Evolutionary conservation across 2,113 vertebrate genomes (phyloP), one percentile per base, ranked within the genome.

Genomic region (Elaphurus davidianus): DNA sequence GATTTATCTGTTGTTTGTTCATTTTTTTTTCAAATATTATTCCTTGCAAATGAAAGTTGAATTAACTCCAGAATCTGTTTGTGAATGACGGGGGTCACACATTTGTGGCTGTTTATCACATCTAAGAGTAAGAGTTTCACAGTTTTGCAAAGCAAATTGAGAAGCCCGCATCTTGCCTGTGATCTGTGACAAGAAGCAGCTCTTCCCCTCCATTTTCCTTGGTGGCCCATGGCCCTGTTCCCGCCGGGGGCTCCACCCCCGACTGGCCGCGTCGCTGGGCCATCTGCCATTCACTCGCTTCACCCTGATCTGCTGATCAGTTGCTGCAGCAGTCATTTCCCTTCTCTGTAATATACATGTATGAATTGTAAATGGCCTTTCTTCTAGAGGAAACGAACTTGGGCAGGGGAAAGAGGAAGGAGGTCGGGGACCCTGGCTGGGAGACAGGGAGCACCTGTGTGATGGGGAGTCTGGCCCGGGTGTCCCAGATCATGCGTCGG

Each of bases 261-360:
- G 17, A 1, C 40, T 11, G 50, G 67, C 90, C 76, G 33, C 19
- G 0, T 2, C 54, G 60, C 74, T 11, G 60, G 13, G 28, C 15
- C 40, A 14, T 62, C 40, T 2, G 1, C 21, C 9, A 7, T 33
- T 1, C 45, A 5, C 6, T 52, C 16, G 0, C 28, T 23, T 30
- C n/a, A 15, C 23, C 52, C 52, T 6, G 40, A 16, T 47, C 4
- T 2, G 36, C 78, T 2, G 30, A 12, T 5, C 5, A 40, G 8
- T 9, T 7, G 21, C 67, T 19, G 9, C 47, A 52, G 3, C 30
- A 54, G 7, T 2, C 7, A 6, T 28, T 55, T 55, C 23, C 13
- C 33, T 79, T 40, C 25, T n/a, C 45, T 33, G 3, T 23, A 3
- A 55, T 4, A 6, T n/a, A 7, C 27, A 5, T n/a, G 54, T 2